Conservation (phyloP, 2,797 vertebrate genomes). For the Pipistrellus kuhlii region DNA sequence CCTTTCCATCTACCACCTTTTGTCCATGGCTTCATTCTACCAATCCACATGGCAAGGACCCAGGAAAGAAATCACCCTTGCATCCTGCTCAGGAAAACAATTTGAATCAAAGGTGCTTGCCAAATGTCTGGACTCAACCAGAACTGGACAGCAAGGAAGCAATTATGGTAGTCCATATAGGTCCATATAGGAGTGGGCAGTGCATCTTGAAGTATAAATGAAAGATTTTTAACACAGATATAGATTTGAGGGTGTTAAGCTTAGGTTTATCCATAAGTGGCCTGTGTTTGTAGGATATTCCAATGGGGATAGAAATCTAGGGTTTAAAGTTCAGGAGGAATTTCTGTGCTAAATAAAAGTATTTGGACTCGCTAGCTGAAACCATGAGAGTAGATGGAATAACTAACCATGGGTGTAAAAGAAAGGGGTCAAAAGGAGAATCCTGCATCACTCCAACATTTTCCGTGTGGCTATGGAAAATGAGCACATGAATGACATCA, state of each 20-base stretch:
- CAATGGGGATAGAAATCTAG: background rate
- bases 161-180: background rate
- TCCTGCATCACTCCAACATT: background rate
- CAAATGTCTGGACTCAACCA: background rate
- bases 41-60: no score
- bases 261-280: background rate
- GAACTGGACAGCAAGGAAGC: background rate
- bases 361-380: background rate
- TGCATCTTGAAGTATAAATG: background rate
- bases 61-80: no score
- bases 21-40: no score
- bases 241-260: background rate
- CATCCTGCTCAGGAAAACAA: no score
- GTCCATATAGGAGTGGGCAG: background rate
- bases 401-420: background rate
- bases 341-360: background rate
- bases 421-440: background rate
- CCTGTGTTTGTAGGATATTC: background rate
- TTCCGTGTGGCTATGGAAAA: background rate
- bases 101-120: background rate
- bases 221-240: conserved; percentile 11
- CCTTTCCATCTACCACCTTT: no score
- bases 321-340: background rate
- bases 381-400: background rate
- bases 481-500: background rate